A percentile compares a stretch with the other conserved stretches of the same genome.
Evolutionary conservation across 2,797 vertebrate genomes (phyloP).

Genomic region (Naso thynnoides): DNA sequence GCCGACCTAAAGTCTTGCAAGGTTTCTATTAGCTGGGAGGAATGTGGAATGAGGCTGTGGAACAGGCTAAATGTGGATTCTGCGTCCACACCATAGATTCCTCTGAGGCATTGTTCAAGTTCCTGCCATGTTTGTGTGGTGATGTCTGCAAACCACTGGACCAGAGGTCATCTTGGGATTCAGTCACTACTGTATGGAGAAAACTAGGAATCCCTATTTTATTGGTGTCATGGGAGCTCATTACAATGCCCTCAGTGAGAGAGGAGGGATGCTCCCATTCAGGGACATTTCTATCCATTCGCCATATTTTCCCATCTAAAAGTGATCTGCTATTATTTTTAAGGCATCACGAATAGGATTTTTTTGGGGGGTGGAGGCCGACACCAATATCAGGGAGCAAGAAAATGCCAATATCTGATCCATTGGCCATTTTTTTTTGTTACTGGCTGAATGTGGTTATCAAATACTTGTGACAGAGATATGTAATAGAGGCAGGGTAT

Average conservation of each 20-base stretch:
- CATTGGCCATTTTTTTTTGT: no score
- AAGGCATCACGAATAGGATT: no score
- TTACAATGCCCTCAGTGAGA: neutral
- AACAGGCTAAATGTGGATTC: constrained; percentile 74
- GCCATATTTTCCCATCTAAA: no score
- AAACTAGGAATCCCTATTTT: constrained; percentile 35
- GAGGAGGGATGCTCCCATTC: neutral
- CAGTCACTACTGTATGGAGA: neutral
- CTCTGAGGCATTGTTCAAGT: constrained; percentile 67
- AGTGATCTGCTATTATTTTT: no score
- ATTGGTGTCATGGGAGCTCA: neutral
- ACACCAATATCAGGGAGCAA: no score
- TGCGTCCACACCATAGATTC: constrained; percentile 69
- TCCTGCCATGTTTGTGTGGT: constrained; percentile 66
- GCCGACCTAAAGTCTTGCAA: constrained; percentile 44
- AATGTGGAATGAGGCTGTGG: constrained; percentile 64
- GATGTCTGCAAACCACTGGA: constrained; percentile 44
- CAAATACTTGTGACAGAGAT: no score
- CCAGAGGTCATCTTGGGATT: constrained; percentile 37
- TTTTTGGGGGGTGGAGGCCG: no score
- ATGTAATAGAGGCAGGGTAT: no score
- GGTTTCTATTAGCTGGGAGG: constrained; percentile 62
- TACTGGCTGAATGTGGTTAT: no score
- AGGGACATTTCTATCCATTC: neutral
- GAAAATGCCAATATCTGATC: no score